Evolutionary conservation across 1,140 invertebrate species (phyloP).

Genomic region (Holotrichia oblita): DNA sequence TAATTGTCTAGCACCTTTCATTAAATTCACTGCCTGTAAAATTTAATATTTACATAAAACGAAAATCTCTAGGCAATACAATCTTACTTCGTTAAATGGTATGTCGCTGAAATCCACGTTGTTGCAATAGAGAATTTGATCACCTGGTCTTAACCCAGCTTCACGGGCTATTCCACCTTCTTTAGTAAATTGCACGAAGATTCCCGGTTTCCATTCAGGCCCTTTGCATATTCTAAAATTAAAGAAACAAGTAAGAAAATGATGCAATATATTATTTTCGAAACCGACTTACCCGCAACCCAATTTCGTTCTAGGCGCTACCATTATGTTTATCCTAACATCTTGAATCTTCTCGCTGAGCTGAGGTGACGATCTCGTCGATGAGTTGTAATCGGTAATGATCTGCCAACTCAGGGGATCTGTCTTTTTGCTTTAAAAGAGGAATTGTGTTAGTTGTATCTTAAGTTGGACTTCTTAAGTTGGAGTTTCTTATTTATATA

Average conservation of each 20-base stretch:
- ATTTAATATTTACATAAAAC: slow-evolving; percentile 10
- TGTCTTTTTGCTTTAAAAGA: slow-evolving; percentile 66
- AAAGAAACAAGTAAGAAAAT: neutral
- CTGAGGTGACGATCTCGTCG: slow-evolving; percentile 56
- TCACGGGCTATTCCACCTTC: slow-evolving; percentile 87
- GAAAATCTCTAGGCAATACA: neutral
- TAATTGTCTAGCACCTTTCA: slow-evolving; percentile 79
- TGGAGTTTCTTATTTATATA: too few relatives aligned
- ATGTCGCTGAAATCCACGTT: slow-evolving; percentile 80
- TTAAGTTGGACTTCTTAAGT: too few relatives aligned
- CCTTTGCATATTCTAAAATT: slow-evolving; percentile 79
- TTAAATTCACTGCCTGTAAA: slow-evolving; percentile 74
- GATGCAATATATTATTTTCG: slow-evolving; percentile 1
- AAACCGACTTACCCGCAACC: slow-evolving; percentile 68
- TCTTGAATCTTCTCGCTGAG: slow-evolving; percentile 61
- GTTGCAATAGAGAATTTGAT: slow-evolving; percentile 93
- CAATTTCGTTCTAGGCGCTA: slow-evolving; percentile 73
- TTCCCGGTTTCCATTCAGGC: slow-evolving; percentile 84
- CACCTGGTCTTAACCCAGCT: slow-evolving; percentile 87
- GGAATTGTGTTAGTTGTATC: too few relatives aligned
- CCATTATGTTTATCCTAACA: slow-evolving; percentile 70
- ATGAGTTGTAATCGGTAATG: slow-evolving; percentile 65
- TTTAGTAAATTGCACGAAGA: slow-evolving; percentile 91
- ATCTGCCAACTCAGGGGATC: slow-evolving; percentile 83
- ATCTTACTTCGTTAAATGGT: slow-evolving; percentile 78